A percentile compares a stretch with the other conserved stretches of the same genome.
phyloP scores from a whole-genome alignment of 1,140 invertebrate genomes.

The Drosophila sp. region DNA sequence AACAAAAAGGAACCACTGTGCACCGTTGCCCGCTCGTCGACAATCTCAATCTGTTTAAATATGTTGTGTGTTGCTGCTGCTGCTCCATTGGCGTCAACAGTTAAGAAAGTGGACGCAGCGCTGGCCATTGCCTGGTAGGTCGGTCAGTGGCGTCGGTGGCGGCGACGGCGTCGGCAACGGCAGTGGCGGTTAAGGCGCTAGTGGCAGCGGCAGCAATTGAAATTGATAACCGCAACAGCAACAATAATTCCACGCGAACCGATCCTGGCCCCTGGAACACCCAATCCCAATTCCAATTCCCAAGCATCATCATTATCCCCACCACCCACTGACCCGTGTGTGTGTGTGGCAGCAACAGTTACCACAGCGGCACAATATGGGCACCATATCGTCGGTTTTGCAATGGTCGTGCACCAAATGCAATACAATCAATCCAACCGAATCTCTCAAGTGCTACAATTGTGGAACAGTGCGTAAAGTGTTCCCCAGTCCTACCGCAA shows the following conservation, averaged over 20 bases:
- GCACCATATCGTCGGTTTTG: conserved; percentile 94
- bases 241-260: background rate
- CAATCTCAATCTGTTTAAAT: conserved; percentile 11
- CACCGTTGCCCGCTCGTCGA: conserved; percentile 6
- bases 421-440: conserved; percentile 93
- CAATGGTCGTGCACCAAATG: conserved; percentile 95
- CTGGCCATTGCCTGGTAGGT: conserved; percentile 11
- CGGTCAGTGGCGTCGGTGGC: background rate
- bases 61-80: conserved; percentile 9
- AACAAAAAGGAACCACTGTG: conserved; percentile 10
- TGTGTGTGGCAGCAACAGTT: conserved; percentile 20
- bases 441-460: conserved; percentile 90
- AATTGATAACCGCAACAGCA: background rate
- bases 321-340: too few species aligned
- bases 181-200: background rate
- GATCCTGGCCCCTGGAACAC: background rate
- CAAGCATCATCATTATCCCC: background rate
- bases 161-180: background rate
- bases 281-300: background rate
- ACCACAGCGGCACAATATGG: conserved; percentile 87
- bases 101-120: conserved; percentile 9
- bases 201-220: background rate
- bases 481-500: conserved; percentile 68
- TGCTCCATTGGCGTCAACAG: conserved; percentile 8
- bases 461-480: conserved; percentile 87